Evolutionary conservation across 2,797 vertebrate genomes (phyloP).

Genomic region (Meriones psammophilus): DNA sequence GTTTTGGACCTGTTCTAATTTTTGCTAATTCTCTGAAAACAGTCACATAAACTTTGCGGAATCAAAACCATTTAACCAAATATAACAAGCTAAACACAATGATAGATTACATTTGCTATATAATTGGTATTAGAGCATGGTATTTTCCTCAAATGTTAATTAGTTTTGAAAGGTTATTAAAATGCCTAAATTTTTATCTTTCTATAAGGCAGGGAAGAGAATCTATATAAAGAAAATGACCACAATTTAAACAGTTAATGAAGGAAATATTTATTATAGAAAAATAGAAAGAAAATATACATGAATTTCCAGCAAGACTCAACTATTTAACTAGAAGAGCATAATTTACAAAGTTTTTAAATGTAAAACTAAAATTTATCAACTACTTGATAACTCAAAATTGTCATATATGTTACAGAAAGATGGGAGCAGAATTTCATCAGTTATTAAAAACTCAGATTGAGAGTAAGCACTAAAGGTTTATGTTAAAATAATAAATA

Average conservation of each 20-base stretch:
- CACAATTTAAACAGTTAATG: conserved; percentile 23
- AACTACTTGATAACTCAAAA: not conserved
- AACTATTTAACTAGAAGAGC: conserved; percentile 24
- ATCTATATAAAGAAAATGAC: conserved; percentile 17
- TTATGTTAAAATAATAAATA: conserved; percentile 45
- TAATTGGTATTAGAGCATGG: not conserved
- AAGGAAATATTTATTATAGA: conserved; percentile 22
- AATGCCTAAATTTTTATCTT: not conserved
- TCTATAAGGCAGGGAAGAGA: conserved; percentile 4
- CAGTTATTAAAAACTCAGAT: not conserved
- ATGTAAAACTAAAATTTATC: not conserved
- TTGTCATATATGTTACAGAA: not conserved
- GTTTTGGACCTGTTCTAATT: not conserved
- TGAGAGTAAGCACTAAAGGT: not conserved
- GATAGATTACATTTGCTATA: not conserved
- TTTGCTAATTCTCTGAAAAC: not conserved
- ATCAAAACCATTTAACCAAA: not conserved
- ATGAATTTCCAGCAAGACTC: not conserved
- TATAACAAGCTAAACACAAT: not conserved
- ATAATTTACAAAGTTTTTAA: not conserved
- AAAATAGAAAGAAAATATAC: not conserved
- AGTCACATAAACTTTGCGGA: not conserved
- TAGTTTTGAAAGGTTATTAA: not conserved
- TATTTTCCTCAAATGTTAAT: conserved; percentile 9
- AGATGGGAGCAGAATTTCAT: not conserved